Conservation (phyloP, 2,888 invertebrate genomes). For the Thecophora atra region DNA sequence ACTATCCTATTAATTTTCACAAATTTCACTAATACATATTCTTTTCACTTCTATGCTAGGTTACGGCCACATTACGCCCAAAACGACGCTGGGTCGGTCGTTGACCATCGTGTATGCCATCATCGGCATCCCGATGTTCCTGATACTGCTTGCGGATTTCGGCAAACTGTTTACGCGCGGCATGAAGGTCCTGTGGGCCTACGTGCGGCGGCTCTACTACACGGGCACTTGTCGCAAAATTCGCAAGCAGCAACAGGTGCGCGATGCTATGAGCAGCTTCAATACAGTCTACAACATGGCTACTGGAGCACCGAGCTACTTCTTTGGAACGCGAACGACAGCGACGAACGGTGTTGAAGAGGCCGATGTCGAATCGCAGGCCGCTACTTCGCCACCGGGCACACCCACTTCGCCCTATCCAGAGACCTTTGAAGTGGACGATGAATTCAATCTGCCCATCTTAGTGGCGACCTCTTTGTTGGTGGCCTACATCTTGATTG, state of each 20-base stretch:
- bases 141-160: slow-evolving; percentile 93
- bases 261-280: slow-evolving; percentile 86
- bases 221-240: slow-evolving; percentile 85
- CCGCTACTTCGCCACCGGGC: slow-evolving; percentile 63
- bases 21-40: neutral
- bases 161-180: slow-evolving; percentile 91
- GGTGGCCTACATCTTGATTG: slow-evolving; percentile 85
- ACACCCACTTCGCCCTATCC: slow-evolving; percentile 82
- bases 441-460: slow-evolving; percentile 94
- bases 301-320: slow-evolving; percentile 77
- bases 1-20: too few relatives aligned
- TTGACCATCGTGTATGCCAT: slow-evolving; percentile 93
- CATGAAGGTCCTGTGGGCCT: slow-evolving; percentile 91
- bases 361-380: slow-evolving; percentile 68
- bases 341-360: slow-evolving; percentile 54
- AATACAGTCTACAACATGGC: slow-evolving; percentile 83
- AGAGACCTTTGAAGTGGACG: slow-evolving; percentile 81
- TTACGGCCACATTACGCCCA: slow-evolving; percentile 95
- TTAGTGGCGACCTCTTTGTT: slow-evolving; percentile 87
- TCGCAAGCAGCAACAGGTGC: slow-evolving; percentile 77
- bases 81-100: slow-evolving; percentile 84
- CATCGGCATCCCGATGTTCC: slow-evolving; percentile 94
- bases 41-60: slow-evolving; percentile 70
- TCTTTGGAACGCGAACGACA: slow-evolving; percentile 67
- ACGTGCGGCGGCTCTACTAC: slow-evolving; percentile 83